A percentile compares a stretch with the other conserved stretches of the same genome.
phyloP scores from a whole-genome alignment of 2,888 invertebrate species.

The Drosophila pseudotakahashii region DNA sequence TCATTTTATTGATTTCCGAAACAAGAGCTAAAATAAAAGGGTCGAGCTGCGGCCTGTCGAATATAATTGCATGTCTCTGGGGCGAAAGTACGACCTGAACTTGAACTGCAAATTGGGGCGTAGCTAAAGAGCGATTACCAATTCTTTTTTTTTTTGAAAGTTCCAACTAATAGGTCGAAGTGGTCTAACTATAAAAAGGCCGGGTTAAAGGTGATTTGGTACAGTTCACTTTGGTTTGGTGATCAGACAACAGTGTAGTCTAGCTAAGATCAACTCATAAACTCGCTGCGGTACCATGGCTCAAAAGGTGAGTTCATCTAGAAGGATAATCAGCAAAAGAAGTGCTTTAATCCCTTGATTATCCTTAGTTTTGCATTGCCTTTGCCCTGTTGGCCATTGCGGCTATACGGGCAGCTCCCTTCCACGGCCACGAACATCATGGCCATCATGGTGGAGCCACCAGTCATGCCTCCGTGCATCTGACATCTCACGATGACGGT shows the following conservation, averaged over 20 bases:
- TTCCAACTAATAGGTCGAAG: slow-evolving; percentile 5
- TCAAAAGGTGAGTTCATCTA: slow-evolving; percentile 67
- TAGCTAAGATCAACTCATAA: slow-evolving; percentile 59
- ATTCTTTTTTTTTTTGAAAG: slow-evolving; percentile 26
- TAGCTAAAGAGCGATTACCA: slow-evolving; percentile 50
- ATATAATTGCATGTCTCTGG: slow-evolving; percentile 37
- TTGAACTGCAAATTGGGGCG: slow-evolving; percentile 47
- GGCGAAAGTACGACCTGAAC: slow-evolving; percentile 60
- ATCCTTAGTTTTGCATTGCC: slow-evolving; percentile 53
- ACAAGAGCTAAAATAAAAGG: slow-evolving; percentile 41
- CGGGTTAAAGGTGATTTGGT: slow-evolving; percentile 22
- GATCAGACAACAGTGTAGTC: slow-evolving; percentile 51
- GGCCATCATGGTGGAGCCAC: slow-evolving; percentile 59
- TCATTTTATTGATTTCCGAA: slow-evolving; percentile 9
- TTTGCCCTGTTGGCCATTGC: slow-evolving; percentile 56
- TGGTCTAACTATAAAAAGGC: slow-evolving; percentile 55
- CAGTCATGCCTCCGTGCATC: slow-evolving; percentile 73
- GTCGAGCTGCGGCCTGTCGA: slow-evolving; percentile 7
- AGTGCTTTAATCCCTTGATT: neutral
- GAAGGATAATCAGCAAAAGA: neutral
- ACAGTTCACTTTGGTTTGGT: slow-evolving; percentile 66
- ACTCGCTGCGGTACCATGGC: slow-evolving; percentile 64
- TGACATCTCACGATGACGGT: slow-evolving; percentile 72
- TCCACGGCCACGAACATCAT: slow-evolving; percentile 50
- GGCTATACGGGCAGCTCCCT: slow-evolving; percentile 52